Evolutionary conservation across 2,888 invertebrate species (phyloP).

Genomic region (Hartigia nigra): DNA sequence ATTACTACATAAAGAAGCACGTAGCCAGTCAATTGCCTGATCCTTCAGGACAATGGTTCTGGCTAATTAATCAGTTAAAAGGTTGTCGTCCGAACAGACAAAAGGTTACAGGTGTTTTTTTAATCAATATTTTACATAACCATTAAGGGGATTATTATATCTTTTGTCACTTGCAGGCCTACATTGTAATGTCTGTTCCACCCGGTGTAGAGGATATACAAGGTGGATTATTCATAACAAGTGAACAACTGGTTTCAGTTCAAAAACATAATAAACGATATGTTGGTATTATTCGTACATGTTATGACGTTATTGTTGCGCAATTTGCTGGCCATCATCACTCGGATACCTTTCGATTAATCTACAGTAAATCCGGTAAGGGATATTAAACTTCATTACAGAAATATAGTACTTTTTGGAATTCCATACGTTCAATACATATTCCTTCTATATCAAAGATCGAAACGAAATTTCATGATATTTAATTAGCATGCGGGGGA

Average conservation of each 20-base stretch:
- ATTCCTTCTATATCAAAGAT: background rate
- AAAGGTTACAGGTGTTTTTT: constrained; percentile 8
- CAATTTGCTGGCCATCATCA: constrained; percentile 19
- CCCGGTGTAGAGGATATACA: constrained; percentile 10
- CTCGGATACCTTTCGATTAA: constrained; percentile 14
- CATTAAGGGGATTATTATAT: background rate
- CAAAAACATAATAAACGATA: constrained; percentile 17
- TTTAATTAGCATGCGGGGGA: background rate
- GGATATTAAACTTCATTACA: background rate
- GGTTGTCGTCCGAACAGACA: constrained; percentile 11
- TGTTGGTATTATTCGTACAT: constrained; percentile 6
- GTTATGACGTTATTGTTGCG: constrained; percentile 8
- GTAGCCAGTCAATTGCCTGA: constrained; percentile 14
- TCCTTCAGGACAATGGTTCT: constrained; percentile 19
- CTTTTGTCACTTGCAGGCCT: constrained; percentile 3
- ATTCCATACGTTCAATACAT: background rate
- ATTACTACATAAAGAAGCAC: constrained; percentile 19
- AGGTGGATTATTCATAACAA: background rate
- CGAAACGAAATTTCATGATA: background rate
- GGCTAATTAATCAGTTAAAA: constrained; percentile 11
- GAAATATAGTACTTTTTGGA: background rate
- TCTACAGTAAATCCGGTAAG: constrained; percentile 9
- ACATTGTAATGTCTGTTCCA: constrained; percentile 18
- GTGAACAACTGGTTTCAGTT: constrained; percentile 5
- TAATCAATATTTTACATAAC: background rate